phyloP scores from a whole-genome alignment of 2,888 invertebrate genomes.

The Drosophila anceps region DNA sequence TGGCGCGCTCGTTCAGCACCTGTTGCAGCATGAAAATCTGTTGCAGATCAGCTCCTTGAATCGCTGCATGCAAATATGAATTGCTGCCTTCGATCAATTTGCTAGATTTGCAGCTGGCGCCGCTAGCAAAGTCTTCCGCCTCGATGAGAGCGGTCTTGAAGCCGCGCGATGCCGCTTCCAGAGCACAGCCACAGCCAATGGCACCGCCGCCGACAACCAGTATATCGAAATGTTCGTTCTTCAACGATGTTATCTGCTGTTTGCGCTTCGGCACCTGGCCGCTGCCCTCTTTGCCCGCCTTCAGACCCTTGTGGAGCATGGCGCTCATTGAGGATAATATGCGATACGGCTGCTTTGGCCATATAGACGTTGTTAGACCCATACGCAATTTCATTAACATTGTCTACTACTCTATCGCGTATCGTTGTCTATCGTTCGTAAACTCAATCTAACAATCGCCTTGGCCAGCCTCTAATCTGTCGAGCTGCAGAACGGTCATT shows the following conservation, averaged over 20 bases:
- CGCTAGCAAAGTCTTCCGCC: constrained; percentile 98
- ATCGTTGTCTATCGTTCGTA: not conserved
- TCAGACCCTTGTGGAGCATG: not conserved
- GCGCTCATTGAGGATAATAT: not conserved
- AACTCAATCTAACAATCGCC: not conserved
- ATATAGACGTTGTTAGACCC: not conserved
- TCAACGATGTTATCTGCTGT: constrained; percentile 91
- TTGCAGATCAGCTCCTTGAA: constrained; percentile 93
- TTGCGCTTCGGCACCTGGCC: constrained; percentile 89
- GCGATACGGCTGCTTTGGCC: not conserved
- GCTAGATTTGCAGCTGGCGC: constrained; percentile 96
- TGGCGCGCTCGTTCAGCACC: constrained; percentile 96
- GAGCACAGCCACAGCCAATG: constrained; percentile 97
- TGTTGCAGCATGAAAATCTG: constrained; percentile 99
- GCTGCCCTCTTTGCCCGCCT: not conserved
- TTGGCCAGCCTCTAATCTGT: constrained; percentile 1
- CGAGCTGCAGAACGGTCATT: constrained; percentile 10
- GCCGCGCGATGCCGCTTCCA: constrained; percentile 97
- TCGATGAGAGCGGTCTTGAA: constrained; percentile 97
- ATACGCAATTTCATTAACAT: constrained; percentile 21
- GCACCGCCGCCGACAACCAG: constrained; percentile 99
- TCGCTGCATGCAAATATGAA: constrained; percentile 97
- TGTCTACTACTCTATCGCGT: not conserved
- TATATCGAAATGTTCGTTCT: constrained; percentile 93
- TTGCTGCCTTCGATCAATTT: constrained; percentile 99